Conservation (phyloP, 2,797 vertebrate genomes). For the Podarcis lilfordi region DNA sequence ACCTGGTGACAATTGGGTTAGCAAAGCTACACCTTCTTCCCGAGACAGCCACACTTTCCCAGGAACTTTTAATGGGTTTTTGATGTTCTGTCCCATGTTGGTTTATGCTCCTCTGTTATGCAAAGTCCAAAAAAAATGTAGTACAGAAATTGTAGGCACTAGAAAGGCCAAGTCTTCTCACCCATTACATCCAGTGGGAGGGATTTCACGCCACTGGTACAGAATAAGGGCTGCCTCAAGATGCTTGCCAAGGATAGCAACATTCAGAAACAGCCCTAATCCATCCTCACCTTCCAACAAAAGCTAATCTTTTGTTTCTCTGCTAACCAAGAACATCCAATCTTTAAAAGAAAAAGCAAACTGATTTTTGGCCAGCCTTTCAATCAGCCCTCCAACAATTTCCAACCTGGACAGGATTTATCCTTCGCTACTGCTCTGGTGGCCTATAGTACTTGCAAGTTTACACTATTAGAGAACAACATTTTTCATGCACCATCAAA, state of each 20-base stretch:
- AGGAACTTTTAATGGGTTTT: not conserved
- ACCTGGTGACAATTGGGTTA: not conserved
- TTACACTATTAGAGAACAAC: conserved; percentile 1
- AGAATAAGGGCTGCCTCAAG: not conserved
- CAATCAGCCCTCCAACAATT: not conserved
- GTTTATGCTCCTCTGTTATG: not conserved
- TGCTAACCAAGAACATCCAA: not conserved
- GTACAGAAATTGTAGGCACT: not conserved
- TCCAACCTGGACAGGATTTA: no score
- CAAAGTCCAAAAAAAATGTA: not conserved
- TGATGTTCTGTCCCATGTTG: not conserved
- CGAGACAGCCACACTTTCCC: not conserved
- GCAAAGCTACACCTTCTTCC: not conserved
- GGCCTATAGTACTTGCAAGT: not conserved
- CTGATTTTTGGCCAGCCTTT: not conserved
- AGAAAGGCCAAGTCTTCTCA: not conserved
- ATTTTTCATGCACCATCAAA: not conserved
- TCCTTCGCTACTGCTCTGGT: not conserved
- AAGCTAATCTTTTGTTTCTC: not conserved
- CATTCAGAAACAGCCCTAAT: not conserved
- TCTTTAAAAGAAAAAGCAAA: not conserved
- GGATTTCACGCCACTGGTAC: not conserved
- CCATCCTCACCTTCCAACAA: not conserved
- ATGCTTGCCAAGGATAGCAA: not conserved
- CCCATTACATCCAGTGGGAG: no score